These are phyloP conservation scores for Tichodroma muraria DNA, from an alignment of 2,113 vertebrate species.

Conservation along the genomic window DNA sequence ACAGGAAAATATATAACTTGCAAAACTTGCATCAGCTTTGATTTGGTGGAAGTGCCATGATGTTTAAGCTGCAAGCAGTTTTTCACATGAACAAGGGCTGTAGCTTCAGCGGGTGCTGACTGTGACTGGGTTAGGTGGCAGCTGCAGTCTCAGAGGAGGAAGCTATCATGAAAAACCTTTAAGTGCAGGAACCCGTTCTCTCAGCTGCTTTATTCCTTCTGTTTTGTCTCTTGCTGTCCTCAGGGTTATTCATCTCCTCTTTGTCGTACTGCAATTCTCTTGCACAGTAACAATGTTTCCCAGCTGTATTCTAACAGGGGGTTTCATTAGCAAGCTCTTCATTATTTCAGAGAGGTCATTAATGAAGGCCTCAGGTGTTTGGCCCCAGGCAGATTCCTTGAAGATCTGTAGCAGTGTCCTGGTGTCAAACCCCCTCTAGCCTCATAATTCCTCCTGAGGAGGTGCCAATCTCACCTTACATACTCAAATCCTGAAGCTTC, in stretches of 20 bases:
- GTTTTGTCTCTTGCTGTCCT: not conserved
- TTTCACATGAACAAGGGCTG: not conserved
- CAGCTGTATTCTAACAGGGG: not conserved
- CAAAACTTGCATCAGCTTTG: not conserved
- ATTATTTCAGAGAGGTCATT: not conserved
- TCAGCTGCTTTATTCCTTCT: not conserved
- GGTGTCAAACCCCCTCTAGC: not conserved
- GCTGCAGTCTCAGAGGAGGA: not conserved
- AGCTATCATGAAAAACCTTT: not conserved
- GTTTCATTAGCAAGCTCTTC: conserved; percentile 21
- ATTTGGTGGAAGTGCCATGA: not conserved
- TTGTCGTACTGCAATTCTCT: not conserved
- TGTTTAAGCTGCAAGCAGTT: not conserved
- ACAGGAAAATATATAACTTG: not conserved
- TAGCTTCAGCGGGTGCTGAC: not conserved
- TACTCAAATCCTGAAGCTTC: not conserved
- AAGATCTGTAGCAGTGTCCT: not conserved
- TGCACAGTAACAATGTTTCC: not conserved
- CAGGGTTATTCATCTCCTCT: conserved; percentile 15
- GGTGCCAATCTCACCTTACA: not conserved
- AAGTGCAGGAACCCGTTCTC: not conserved
- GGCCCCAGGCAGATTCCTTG: not conserved
- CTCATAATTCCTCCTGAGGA: not conserved
- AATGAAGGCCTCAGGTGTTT: not conserved
- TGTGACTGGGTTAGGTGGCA: not conserved